Evolutionary conservation across 2,888 invertebrate genomes (phyloP).

Genomic region (Xanthostigma xanthostigma): DNA sequence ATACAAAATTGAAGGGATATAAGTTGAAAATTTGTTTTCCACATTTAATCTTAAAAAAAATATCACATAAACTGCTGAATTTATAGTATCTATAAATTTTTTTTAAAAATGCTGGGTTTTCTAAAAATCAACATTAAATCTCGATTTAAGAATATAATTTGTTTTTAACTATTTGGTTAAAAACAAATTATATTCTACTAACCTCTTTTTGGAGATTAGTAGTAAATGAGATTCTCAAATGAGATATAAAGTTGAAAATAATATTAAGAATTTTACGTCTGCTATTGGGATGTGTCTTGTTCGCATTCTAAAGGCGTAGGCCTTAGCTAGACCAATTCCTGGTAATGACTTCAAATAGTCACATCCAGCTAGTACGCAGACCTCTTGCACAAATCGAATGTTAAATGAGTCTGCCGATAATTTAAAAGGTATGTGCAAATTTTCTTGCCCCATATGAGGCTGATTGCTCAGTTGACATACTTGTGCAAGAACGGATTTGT

Average conservation of each 20-base stretch:
- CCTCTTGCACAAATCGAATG: constrained; percentile 67
- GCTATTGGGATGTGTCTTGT: constrained; percentile 65
- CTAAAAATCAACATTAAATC: too few species aligned
- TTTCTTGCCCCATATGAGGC: constrained; percentile 93
- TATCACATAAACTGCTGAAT: too few species aligned
- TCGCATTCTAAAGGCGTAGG: constrained; percentile 68
- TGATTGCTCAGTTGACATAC: constrained; percentile 92
- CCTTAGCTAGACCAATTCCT: constrained; percentile 85
- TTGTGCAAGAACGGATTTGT: constrained; percentile 69
- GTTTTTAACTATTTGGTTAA: too few species aligned
- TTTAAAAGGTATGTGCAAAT: constrained; percentile 57
- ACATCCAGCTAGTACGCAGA: constrained; percentile 97
- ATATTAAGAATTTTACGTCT: constrained; percentile 34
- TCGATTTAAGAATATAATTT: too few species aligned
- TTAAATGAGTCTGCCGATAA: constrained; percentile 44
- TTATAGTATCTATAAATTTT: too few species aligned
- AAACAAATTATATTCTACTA: too few species aligned
- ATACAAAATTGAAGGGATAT: too few species aligned
- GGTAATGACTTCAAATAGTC: constrained; percentile 88
- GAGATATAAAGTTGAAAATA: neutral
- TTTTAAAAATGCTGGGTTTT: too few species aligned
- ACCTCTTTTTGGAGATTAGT: too few species aligned
- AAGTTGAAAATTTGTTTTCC: too few species aligned
- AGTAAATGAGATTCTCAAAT: too few species aligned
- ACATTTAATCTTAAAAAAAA: too few species aligned